Conservation (phyloP, 1,140 invertebrate species). For the Formica exsecta region DNA sequence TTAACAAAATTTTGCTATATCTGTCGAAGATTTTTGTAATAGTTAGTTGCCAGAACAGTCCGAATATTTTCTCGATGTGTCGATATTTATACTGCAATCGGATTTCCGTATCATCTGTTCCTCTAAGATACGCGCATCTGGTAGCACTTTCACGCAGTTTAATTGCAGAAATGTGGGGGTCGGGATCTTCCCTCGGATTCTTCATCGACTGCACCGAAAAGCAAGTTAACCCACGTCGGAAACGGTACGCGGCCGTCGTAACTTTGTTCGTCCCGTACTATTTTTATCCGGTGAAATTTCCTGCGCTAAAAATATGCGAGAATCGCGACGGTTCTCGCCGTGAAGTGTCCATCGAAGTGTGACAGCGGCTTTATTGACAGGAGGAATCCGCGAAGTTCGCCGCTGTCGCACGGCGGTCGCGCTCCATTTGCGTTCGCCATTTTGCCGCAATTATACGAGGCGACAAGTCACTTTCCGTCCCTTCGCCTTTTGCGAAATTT, state of each 20-base stretch:
- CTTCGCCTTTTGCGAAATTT: constrained; percentile 52
- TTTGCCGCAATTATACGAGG: constrained; percentile 63
- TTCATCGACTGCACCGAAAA: background rate
- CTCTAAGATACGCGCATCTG: constrained; percentile 19
- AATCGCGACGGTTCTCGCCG: constrained; percentile 28
- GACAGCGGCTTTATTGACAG: constrained; percentile 69
- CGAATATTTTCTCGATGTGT: background rate
- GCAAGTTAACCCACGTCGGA: background rate
- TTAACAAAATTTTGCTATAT: background rate
- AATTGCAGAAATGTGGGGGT: constrained; percentile 28
- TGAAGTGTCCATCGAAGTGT: constrained; percentile 56
- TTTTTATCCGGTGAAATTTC: constrained; percentile 47
- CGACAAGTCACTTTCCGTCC: constrained; percentile 46
- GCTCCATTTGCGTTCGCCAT: constrained; percentile 53
- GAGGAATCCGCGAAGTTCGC: constrained; percentile 66
- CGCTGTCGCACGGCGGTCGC: constrained; percentile 21
- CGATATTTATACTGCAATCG: constrained; percentile 3
- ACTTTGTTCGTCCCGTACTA: constrained; percentile 21
- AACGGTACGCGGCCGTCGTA: background rate
- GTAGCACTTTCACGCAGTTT: constrained; percentile 7
- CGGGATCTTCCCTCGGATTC: background rate
- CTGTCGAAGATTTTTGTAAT: background rate
- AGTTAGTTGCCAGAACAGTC: background rate
- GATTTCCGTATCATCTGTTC: background rate
- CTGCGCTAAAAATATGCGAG: constrained; percentile 45